Percentiles rank a stretch among this genome's conserved stretches.
Conservation (phyloP, 2,113 vertebrate genomes). For the Albula glossodonta region DNA sequence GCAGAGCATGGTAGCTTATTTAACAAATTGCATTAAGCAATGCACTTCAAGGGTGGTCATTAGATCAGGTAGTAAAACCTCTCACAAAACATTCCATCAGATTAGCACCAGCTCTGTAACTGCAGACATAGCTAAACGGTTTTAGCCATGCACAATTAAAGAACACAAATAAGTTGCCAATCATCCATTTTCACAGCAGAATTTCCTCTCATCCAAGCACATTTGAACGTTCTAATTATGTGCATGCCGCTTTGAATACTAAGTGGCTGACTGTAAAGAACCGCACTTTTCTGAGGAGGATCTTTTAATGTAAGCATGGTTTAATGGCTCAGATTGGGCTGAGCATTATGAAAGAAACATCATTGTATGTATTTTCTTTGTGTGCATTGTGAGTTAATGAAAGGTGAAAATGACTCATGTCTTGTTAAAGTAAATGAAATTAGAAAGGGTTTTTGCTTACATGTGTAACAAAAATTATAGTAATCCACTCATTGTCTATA, state of each 20-base stretch:
- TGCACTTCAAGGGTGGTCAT: constrained; percentile 4
- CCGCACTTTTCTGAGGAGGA: neutral
- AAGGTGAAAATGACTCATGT: neutral
- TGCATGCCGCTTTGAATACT: neutral
- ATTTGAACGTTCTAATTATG: neutral
- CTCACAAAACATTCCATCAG: neutral
- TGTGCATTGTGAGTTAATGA: neutral
- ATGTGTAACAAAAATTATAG: neutral
- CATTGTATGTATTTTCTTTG: neutral
- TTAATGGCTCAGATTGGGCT: neutral
- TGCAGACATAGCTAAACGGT: neutral
- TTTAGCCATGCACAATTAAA: constrained; percentile 18
- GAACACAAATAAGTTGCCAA: neutral
- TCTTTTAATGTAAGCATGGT: neutral
- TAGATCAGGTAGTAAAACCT: neutral
- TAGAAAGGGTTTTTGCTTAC: neutral
- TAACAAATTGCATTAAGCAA: constrained; percentile 1
- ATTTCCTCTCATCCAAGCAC: neutral
- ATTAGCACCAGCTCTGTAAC: neutral
- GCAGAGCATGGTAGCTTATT: constrained; percentile 14
- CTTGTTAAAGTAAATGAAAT: neutral
- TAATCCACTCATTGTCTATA: neutral
- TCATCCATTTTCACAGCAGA: neutral
- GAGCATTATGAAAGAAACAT: neutral
- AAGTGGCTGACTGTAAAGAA: neutral